Percentiles rank a stretch among this genome's conserved stretches.
Conservation (phyloP, 2,113 vertebrate species). For the Chrysochloris asiatica region DNA sequence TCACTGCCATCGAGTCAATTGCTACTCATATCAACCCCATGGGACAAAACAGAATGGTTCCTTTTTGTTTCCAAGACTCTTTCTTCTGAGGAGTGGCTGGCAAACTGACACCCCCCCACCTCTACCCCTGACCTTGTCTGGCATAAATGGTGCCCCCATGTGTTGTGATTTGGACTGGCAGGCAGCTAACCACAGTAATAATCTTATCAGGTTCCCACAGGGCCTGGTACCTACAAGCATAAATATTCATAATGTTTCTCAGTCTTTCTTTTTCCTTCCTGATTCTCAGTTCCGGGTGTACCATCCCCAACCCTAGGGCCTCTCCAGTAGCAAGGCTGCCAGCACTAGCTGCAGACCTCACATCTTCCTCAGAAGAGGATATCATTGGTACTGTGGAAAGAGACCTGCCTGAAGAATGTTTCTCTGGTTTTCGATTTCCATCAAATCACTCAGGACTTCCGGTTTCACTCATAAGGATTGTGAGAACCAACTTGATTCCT, state of each 20-base stretch:
- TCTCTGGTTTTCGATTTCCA: neutral
- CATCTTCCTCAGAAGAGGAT: slow-evolving; percentile 15
- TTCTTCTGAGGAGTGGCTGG: no score
- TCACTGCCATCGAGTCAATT: no score
- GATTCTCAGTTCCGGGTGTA: rapidly evolving
- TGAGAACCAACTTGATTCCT: neutral
- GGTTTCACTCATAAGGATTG: neutral
- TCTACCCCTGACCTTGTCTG: no score
- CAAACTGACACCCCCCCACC: no score
- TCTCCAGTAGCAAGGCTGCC: neutral
- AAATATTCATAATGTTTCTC: no score
- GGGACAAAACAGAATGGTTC: no score
- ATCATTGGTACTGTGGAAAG: neutral
- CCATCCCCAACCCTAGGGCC: neutral
- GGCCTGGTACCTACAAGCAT: no score
- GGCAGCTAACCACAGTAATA: neutral
- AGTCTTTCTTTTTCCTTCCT: neutral
- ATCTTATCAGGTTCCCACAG: neutral
- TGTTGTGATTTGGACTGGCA: neutral
- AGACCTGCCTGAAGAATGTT: neutral
- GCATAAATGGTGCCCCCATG: neutral
- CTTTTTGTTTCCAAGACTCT: no score
- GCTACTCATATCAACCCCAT: no score
- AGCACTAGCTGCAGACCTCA: neutral
- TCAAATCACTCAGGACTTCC: neutral